These are phyloP conservation scores for Lampropteryx suffumata DNA, from an alignment of 2,888 invertebrate species.

Conservation along the genomic window DNA sequence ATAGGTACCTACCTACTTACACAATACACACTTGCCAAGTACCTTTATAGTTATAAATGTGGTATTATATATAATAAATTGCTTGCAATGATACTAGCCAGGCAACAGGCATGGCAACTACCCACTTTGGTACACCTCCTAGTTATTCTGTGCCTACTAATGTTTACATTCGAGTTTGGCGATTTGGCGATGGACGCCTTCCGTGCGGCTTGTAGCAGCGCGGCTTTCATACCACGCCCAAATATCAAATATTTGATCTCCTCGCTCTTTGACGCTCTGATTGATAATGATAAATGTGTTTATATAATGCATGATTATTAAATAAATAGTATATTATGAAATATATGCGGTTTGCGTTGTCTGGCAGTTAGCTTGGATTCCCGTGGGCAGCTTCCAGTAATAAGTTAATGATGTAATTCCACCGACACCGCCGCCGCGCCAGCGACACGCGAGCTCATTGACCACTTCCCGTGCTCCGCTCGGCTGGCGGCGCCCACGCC, in stretches of 20 bases:
- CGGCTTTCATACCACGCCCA: background rate
- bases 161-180: slow-evolving; percentile 5
- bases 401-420: slow-evolving; percentile 11
- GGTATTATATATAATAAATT: too few relatives aligned
- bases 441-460: slow-evolving; percentile 1
- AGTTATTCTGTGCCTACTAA: background rate
- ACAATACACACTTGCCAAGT: too few relatives aligned
- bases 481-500: slow-evolving; percentile 1
- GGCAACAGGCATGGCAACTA: too few relatives aligned
- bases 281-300: too few relatives aligned
- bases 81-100: too few relatives aligned
- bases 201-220: background rate
- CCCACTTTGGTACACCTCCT: background rate
- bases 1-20: too few relatives aligned
- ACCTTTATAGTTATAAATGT: too few relatives aligned
- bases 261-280: too few relatives aligned
- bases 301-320: too few relatives aligned
- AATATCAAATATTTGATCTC: background rate
- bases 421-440: background rate
- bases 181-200: background rate
- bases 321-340: too few relatives aligned
- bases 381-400: slow-evolving; percentile 11
- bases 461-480: slow-evolving; percentile 11
- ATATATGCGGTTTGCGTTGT: slow-evolving; percentile 4
- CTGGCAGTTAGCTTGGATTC: background rate